Base-by-base conservation (phyloP, 2,888 invertebrate species). In the Margaritifera margaritifera region DNA sequence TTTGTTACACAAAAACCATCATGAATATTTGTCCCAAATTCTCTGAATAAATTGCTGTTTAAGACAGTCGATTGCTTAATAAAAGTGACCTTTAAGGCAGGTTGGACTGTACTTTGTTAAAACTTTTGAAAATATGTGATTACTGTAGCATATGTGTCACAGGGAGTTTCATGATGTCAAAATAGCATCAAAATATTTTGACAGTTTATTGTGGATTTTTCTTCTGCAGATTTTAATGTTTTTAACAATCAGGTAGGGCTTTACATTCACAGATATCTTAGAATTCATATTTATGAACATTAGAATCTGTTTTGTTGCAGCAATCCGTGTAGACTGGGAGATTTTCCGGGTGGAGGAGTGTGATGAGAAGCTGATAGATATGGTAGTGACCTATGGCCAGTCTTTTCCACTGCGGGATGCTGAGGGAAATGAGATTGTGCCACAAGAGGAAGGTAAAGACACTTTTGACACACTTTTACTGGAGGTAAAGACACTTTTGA, bases 321-420 rank as follows among this genome's bases (percentile, higher is more conserved):
- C 88, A 77, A 80, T 89, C 22, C 79, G 89, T 11, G 70, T 89
- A 31, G 88, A 89, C 78, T 89, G 88, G 88, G 77, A 84, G 64
- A 77, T 82, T 11, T 89, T 77, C 66, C 84, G 84, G 54, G 27
- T 79, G 2, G 75, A 72, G 4, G 69, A 80, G 2, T 76, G 74
- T 18, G 84, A 86, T 52, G 57, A 78, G 6, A 84, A 88, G 64
- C 71, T 88, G 25, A 69, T 89, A 50, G 89, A 89, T 71, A 69
- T 89, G 31, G 77, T 86, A 11, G 73, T 87, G 2, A 77, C 78
- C 20, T 88, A 75, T 73, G 87, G 87, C 18, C 75, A 80, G 50
- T 66, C 84, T 8, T 89, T 89, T 72, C 89, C 89, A 11, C 75
- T 71, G 22, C 69, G 69, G 50, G 87, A 88, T 69, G 63, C 68